Base-by-base conservation (phyloP, 2,113 vertebrate genomes). In the Gymnogyps californianus region DNA sequence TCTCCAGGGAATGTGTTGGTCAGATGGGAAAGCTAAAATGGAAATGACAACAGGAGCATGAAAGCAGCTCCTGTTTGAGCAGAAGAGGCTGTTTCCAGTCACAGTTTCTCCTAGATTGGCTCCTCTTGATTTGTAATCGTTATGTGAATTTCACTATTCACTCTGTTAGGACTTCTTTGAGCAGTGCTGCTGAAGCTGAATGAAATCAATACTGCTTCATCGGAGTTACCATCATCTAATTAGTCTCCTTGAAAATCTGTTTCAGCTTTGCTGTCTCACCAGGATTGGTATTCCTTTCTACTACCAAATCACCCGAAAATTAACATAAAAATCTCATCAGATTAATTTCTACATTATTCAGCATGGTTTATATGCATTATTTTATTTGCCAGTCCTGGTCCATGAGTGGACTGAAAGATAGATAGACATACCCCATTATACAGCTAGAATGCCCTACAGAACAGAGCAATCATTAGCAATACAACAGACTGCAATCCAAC, bases 11-110 rank as follows among this genome's bases (percentile, higher is more conserved):
- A 83, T 40, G 47, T 85, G 69, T 85, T 90, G 70, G 62, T 96
- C 90, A 92, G 42, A 86, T 79, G 61, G 70, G 78, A 85, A 72
- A 79, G 44, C 74, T 93, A 88, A 93, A 96, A 88, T 69, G 52
- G 57, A 87, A 96, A 80, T 69, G 66, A 94, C 88, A 94, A 71
- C n/a, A 58, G 22, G 28, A 87, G 16, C 69, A 90, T n/a, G 78
- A 94, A 76, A 5, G 3, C 29, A 94, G 22, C 62, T 94, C 44
- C 70, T 64, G 51, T 88, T 76, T 87, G 38, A 80, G 52, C 52
- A 87, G 38, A 84, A 91, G 26, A 85, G 57, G 38, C 70, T 85
- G 38, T 52, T 94, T 79, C 12, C 29, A 85, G n/a, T 51, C 47
- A 65, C 44, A 67, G 32, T 82, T 91, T 85, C 22, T 87, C 69